Evolutionary conservation across 2,888 invertebrate genomes (phyloP), one percentile per base, ranked within the genome.

Genomic region (Phragmatobia fuliginosa): DNA sequence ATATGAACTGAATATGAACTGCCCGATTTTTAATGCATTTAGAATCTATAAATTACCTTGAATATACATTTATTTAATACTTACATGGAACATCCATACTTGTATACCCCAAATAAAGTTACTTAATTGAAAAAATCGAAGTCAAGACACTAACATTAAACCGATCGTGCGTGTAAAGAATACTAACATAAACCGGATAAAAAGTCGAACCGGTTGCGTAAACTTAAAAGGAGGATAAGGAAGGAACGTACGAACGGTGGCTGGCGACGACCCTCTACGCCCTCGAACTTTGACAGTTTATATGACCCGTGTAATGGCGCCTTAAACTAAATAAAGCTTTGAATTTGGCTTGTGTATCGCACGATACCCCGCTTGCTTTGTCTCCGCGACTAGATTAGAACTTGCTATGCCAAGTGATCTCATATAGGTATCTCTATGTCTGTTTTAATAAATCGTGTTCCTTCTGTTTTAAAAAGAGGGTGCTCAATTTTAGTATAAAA

Each of bases 251-350:
- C n/a, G 73, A 81, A 81, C 81, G 81, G 82, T 79, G 76, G 83
- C 74, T 76, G 83, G 83, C 87, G 83, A 81, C 88, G 84, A 83
- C 87, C 87, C 87, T 89, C 88, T 86, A 87, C 86, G 85, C 84
- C 82, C 89, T 90, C 89, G 85, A 93, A 94, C 92, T 94, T 94
- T 94, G 94, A 92, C 94, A 93, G 92, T 91, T 93, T 94, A 93
- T 94, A 94, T 94, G 94, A 94, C 93, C 94, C 94, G 94, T 94
- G 94, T 94, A 94, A 94, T 93, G 90, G 92, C 88, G 91, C 91
- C 93, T 93, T 93, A 91, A 93, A 93, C 92, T 92, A 93, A 94
- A 94, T 94, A 94, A 94, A 92, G 92, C 92, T 90, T 91, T 92
- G 90, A 90, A 92, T 94, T 94, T 92, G 91, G 90, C 90, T 90